Percentiles rank a stretch among this genome's conserved stretches.
Conservation (phyloP, 2,888 invertebrate genomes). For the Mechanitis mazaeus region DNA sequence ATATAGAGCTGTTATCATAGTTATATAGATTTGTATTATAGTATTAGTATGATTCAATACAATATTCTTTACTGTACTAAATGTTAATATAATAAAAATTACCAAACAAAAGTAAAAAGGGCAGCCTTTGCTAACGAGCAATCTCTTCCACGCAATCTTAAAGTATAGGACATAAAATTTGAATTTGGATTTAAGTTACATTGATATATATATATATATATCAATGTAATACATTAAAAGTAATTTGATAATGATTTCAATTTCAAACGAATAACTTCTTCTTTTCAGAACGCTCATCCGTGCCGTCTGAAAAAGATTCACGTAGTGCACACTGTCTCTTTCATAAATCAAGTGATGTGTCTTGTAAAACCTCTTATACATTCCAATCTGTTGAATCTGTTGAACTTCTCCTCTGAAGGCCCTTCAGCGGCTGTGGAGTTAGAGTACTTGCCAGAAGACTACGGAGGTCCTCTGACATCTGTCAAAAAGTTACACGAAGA, state of each 20-base stretch:
- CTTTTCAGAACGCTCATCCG: slow-evolving; percentile 79
- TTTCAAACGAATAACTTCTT: neutral
- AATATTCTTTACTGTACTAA: no score
- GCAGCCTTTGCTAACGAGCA: no score
- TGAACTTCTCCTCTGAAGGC: slow-evolving; percentile 76
- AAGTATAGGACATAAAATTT: no score
- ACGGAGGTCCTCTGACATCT: slow-evolving; percentile 76
- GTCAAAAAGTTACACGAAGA: slow-evolving; percentile 75
- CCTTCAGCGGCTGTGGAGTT: slow-evolving; percentile 66
- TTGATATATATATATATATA: no score
- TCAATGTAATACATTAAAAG: no score
- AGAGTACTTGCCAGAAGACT: slow-evolving; percentile 72
- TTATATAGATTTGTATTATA: neutral
- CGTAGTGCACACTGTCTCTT: slow-evolving; percentile 80
- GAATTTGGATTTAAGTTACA: no score
- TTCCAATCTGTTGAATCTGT: slow-evolving; percentile 77
- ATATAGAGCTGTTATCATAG: neutral
- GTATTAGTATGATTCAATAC: neutral
- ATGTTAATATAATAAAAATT: no score
- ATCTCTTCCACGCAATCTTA: no score
- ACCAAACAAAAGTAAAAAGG: no score
- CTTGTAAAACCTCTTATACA: slow-evolving; percentile 80
- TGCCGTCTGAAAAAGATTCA: slow-evolving; percentile 80
- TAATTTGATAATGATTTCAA: no score
- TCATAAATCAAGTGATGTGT: slow-evolving; percentile 82